These are phyloP conservation scores for Gallinago solitaria DNA, from an alignment of 2,797 vertebrate genomes.

Conservation along the genomic window DNA sequence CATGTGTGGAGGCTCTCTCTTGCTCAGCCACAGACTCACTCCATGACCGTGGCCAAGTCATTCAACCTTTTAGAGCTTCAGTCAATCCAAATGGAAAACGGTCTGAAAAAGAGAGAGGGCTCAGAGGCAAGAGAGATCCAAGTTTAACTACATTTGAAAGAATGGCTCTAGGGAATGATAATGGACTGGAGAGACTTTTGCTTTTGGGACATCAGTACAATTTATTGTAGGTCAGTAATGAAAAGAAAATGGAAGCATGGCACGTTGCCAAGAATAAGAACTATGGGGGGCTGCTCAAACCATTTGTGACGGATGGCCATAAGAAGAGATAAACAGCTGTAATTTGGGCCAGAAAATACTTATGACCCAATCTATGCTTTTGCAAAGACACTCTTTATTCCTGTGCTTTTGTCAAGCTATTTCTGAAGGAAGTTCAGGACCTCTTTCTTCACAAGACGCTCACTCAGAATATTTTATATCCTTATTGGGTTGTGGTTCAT, in stretches of 20 bases:
- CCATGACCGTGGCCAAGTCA: not conserved
- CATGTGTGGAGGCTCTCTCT: not conserved
- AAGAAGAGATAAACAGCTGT: conserved; percentile 41
- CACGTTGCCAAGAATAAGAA: conserved; percentile 40
- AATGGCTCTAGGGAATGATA: conserved; percentile 38
- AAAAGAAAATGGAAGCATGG: conserved; percentile 55
- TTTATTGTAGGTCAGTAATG: conserved; percentile 41
- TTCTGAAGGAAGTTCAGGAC: conserved; percentile 46
- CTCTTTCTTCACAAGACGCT: conserved; percentile 12
- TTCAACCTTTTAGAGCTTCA: conserved; percentile 12
- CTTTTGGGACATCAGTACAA: conserved; percentile 50
- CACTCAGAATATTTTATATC: conserved; percentile 33
- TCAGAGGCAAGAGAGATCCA: conserved; percentile 6
- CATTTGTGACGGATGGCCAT: not conserved
- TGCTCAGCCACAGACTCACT: not conserved
- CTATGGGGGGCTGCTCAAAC: not conserved
- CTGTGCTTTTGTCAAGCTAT: not conserved
- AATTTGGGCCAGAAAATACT: conserved; percentile 39
- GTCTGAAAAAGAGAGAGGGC: not conserved
- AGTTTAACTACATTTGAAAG: conserved; percentile 47
- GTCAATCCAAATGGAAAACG: conserved; percentile 14
- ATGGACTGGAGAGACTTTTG: conserved; percentile 32
- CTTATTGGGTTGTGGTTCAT: conserved; percentile 28
- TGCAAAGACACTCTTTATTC: not conserved
- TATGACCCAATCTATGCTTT: not conserved